These are phyloP conservation scores for Alces alces DNA, from an alignment of 2,113 vertebrate species.

Conservation along the genomic window DNA sequence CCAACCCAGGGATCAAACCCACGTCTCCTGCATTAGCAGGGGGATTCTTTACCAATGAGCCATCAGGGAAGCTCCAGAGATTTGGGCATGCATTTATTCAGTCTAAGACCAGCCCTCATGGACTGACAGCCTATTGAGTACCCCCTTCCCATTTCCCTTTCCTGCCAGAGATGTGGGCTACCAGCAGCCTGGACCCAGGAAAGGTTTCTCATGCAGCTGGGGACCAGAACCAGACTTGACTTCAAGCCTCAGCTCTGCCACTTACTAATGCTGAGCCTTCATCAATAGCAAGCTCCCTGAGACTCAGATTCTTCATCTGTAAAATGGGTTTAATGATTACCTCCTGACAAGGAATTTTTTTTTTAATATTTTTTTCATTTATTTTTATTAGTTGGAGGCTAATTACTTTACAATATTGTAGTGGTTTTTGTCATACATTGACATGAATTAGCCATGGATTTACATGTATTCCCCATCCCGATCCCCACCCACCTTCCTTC, in stretches of 20 bases:
- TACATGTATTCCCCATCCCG: too few relatives aligned
- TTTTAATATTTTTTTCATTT: too few relatives aligned
- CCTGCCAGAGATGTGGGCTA: too few relatives aligned
- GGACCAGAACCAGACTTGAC: background rate
- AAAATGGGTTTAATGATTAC: background rate
- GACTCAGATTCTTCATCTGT: background rate
- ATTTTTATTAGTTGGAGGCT: too few relatives aligned
- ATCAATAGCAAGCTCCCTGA: background rate
- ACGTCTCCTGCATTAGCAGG: background rate
- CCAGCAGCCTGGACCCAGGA: background rate
- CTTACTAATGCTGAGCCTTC: background rate
- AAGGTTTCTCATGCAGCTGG: background rate
- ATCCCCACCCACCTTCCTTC: too few relatives aligned
- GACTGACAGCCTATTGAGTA: too few relatives aligned
- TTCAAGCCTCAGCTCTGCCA: background rate
- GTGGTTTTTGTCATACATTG: too few relatives aligned
- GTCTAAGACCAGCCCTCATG: too few relatives aligned
- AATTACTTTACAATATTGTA: too few relatives aligned
- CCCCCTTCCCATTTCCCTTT: background rate
- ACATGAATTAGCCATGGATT: too few relatives aligned
- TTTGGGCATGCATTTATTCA: background rate
- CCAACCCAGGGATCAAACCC: background rate
- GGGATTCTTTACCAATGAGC: background rate
- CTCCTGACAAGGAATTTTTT: background rate
- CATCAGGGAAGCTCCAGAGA: background rate